Percentiles rank a stretch among this genome's conserved stretches.
Conservation (phyloP, 2,797 vertebrate species). For the Propithecus deckenii region DNA sequence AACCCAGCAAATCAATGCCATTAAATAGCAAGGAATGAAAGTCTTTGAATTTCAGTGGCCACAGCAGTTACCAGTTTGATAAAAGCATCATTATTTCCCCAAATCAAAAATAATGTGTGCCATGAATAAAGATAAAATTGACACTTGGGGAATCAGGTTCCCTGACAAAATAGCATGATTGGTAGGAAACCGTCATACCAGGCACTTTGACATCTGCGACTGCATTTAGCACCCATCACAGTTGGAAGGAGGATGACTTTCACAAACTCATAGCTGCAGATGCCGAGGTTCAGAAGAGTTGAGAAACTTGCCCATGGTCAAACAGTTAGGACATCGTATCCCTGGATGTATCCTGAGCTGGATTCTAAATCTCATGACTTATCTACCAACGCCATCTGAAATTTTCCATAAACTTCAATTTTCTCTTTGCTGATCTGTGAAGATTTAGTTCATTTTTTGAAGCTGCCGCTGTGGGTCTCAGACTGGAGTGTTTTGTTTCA, state of each 20-base stretch:
- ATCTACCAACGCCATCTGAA: not conserved
- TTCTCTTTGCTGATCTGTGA: not conserved
- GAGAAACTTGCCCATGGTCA: not conserved
- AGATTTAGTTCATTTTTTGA: not conserved
- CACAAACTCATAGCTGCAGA: not conserved
- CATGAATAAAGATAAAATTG: not conserved
- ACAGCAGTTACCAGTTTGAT: not conserved
- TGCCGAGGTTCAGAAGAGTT: not conserved
- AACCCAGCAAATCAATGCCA: slow-evolving; percentile 50
- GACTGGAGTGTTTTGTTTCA: not conserved
- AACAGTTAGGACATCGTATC: not conserved
- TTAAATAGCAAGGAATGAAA: slow-evolving; percentile 13
- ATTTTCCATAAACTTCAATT: not conserved
- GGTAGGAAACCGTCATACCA: not conserved
- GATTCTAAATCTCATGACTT: not conserved
- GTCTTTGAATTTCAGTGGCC: slow-evolving; percentile 39
- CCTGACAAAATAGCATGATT: not conserved
- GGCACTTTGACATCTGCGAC: not conserved
- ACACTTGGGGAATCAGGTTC: not conserved
- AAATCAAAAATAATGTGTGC: slow-evolving; percentile 21
- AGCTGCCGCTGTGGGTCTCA: not conserved
- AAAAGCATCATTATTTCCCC: slow-evolving; percentile 25
- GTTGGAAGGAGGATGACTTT: not conserved
- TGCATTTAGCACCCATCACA: not conserved
- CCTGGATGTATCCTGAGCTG: not conserved